These are phyloP conservation scores for Diceros bicornis DNA, from an alignment of 2,797 vertebrate species.

Conservation along the genomic window DNA sequence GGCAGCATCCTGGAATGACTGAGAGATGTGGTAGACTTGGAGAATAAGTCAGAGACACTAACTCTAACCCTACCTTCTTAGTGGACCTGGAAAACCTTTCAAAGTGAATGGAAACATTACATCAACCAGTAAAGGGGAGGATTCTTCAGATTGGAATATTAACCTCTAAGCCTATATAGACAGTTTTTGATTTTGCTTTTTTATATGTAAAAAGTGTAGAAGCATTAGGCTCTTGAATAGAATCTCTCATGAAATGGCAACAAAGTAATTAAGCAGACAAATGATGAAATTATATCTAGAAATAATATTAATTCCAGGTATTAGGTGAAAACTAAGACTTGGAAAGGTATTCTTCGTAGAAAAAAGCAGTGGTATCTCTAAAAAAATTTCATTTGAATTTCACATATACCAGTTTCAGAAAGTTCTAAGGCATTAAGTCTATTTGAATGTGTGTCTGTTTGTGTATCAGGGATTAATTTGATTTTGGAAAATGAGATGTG, in stretches of 20 bases:
- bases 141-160: neutral
- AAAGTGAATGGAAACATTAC: neutral
- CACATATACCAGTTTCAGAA: neutral
- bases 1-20: neutral
- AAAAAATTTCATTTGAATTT: neutral
- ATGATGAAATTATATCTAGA: neutral
- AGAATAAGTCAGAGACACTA: neutral
- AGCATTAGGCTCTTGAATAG: neutral
- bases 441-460: neutral
- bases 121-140: neutral
- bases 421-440: neutral
- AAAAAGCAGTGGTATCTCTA: neutral
- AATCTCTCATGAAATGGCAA: neutral
- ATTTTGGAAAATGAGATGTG: slow-evolving; percentile 26
- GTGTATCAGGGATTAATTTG: neutral
- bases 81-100: neutral
- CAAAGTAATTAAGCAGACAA: neutral
- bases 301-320: neutral
- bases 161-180: neutral
- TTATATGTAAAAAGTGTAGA: neutral
- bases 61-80: neutral
- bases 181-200: neutral
- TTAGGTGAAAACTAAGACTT: neutral
- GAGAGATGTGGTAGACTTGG: neutral
- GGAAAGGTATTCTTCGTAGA: neutral